phyloP scores from a whole-genome alignment of 1,140 invertebrate species.

The Listronotus bonariensis region DNA sequence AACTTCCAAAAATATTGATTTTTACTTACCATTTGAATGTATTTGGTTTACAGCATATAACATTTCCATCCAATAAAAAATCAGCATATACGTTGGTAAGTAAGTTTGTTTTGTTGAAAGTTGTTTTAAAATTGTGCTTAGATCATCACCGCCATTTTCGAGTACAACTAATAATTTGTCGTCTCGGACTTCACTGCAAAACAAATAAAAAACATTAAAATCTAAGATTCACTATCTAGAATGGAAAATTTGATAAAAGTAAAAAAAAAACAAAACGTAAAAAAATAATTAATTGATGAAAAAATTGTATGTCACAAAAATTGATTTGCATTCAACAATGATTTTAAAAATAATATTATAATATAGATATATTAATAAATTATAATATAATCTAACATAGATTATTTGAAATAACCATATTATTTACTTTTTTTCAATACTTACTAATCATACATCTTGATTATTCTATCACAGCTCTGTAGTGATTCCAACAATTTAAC shows the following conservation, averaged over 20 bases:
- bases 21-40: slow-evolving; percentile 77
- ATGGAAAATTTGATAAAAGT: too few species aligned
- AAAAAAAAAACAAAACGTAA: too few species aligned
- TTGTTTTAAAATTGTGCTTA: slow-evolving; percentile 75
- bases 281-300: too few species aligned
- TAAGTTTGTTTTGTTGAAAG: slow-evolving; percentile 62
- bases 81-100: slow-evolving; percentile 72
- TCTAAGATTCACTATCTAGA: background rate
- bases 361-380: too few species aligned
- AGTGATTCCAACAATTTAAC: slow-evolving; percentile 82
- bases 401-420: too few species aligned
- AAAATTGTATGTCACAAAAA: too few species aligned
- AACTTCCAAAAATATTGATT: too few species aligned
- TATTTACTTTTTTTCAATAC: slow-evolving; percentile 52
- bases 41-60: slow-evolving; percentile 88
- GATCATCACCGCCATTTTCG: slow-evolving; percentile 91
- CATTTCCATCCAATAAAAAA: slow-evolving; percentile 95
- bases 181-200: slow-evolving; percentile 62
- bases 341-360: too few species aligned
- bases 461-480: slow-evolving; percentile 80
- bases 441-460: slow-evolving; percentile 89
- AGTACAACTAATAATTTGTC: slow-evolving; percentile 82
- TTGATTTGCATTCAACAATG: too few species aligned
- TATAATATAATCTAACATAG: too few species aligned
- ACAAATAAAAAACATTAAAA: slow-evolving; percentile 28